A percentile compares a stretch with the other conserved stretches of the same genome.
phyloP scores from a whole-genome alignment of 2,888 invertebrate species.

The Gymnosoma rotundatum region DNA sequence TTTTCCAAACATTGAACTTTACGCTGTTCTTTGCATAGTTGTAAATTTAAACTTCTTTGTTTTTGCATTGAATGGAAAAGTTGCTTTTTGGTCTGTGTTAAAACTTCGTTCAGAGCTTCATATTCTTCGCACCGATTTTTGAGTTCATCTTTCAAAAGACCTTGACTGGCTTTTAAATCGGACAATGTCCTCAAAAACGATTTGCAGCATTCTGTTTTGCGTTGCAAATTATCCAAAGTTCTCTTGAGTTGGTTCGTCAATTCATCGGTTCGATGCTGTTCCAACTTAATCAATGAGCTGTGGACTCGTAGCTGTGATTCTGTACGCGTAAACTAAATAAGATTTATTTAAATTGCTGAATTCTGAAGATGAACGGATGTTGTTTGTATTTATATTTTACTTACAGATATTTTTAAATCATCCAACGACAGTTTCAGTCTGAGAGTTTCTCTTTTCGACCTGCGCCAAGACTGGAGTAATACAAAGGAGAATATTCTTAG shows the following conservation, averaged over 20 bases:
- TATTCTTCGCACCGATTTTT: conserved; percentile 59
- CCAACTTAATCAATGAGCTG: conserved; percentile 76
- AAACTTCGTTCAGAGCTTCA: conserved; percentile 70
- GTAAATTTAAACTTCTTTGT: conserved; percentile 72
- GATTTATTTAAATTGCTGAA: background rate
- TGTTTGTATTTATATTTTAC: background rate
- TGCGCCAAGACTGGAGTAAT: conserved; percentile 79
- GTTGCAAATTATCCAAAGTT: conserved; percentile 71
- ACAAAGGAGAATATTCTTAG: conserved; percentile 76
- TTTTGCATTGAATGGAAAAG: conserved; percentile 73
- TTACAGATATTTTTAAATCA: conserved; percentile 74
- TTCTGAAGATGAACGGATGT: background rate
- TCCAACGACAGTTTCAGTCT: conserved; percentile 73
- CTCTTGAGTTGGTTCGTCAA: conserved; percentile 75
- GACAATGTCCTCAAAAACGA: conserved; percentile 72
- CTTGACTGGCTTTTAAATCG: conserved; percentile 74
- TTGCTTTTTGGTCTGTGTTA: conserved; percentile 73
- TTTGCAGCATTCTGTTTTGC: conserved; percentile 74
- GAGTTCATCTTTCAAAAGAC: conserved; percentile 72
- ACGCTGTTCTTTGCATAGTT: conserved; percentile 73
- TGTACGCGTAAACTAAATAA: conserved; percentile 73
- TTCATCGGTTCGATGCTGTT: conserved; percentile 78
- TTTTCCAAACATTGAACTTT: conserved; percentile 72
- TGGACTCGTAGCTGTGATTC: conserved; percentile 77
- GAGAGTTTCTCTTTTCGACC: conserved; percentile 75